Base-by-base conservation (phyloP, 2,797 vertebrate species). In the Enteromius mattozi region DNA sequence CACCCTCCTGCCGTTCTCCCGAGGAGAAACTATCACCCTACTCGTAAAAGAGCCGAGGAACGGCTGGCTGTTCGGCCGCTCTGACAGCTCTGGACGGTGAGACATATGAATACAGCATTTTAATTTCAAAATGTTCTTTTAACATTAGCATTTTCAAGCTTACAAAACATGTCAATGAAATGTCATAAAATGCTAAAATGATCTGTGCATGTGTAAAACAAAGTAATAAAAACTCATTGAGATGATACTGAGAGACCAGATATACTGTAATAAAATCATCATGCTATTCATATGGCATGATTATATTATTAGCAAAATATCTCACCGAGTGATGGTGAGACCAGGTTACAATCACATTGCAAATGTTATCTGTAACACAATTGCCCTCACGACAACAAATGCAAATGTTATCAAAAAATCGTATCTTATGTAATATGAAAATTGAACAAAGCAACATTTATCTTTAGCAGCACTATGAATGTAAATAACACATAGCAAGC, bases 1-100 rank as follows among this genome's bases (percentile, higher is more conserved):
- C 86, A 98, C 96, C 51, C 89, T 98, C 90, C 95, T 99, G 85
- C 91, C 91, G 40, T 99, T 99, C 75, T 86, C 87, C 30, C 90
- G 49, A 0, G 97, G 97, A 30, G 95, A 97, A 13, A 30, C 93
- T 17, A 93, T 99, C 90, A 92, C 78, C 0, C 93, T 97, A 88
- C 88, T 97, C 86, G 94, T 94, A 80, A 92, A 92, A 0, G 94
- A 97, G 33, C 92, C 96, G 0, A 93, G 91, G 88, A 99, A 99
- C 0, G 98, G 98, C 86, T 99, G 98, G 98, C 93, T 99, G 17
- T 99, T 96, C 0, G 98, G 98, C 77, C 94, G 92, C 0, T 90
- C 94, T 45, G 95, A 97, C 74, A 93, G 92, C 86, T 92, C 92
- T 0, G 87, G 95, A 78, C 87, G 88, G 98, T 99, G 91, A 81